Base-by-base conservation (phyloP, 2,113 vertebrate genomes). In the Carassius auratus region DNA sequence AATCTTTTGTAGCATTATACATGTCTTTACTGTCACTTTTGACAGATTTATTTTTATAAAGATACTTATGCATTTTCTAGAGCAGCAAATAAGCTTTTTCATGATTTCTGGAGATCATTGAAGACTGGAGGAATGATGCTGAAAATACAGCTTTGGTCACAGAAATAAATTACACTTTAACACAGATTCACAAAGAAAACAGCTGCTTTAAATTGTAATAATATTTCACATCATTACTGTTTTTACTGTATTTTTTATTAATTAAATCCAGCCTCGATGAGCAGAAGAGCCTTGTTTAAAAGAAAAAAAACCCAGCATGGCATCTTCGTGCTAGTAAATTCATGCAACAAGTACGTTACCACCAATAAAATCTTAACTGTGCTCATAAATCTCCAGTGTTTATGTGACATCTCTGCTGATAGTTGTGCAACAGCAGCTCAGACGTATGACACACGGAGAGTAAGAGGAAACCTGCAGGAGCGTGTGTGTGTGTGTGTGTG, bases 361-460 rank as follows among this genome's bases (percentile, higher is more conserved):
- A 38, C 15, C 33, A 38, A n/a, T 78, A 57, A 78, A 78, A 78
- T 10, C n/a, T 78, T 57, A 38, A 59, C 19, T 59, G 14, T 17
- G 3, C 8, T 66, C 36, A 45, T 48, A 66, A 81, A 84, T 84
- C 33, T 64, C 83, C 36, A 23, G 13, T 45, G 59, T 83, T 80
- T 15, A 48, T 55, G 69, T 76, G 87, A 79, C 76, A 84, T 75
- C 68, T 55, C 17, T 59, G 81, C 33, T 76, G 78, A 48, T 80
- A 79, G 87, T 81, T 86, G 23, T 61, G 79, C 77, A 79, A 79
- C 77, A 17, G 57, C 55, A 81, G 81, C 69, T 84, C 62, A 61
- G 85, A 88, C 85, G 23, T 23, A 71, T 88, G 79, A 84, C 87
- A 84, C 76, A 59, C 1, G 57, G n/a, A 19, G 66, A 38, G 68